phyloP scores from a whole-genome alignment of 2,113 vertebrate species.

The Chaetura pelagica region DNA sequence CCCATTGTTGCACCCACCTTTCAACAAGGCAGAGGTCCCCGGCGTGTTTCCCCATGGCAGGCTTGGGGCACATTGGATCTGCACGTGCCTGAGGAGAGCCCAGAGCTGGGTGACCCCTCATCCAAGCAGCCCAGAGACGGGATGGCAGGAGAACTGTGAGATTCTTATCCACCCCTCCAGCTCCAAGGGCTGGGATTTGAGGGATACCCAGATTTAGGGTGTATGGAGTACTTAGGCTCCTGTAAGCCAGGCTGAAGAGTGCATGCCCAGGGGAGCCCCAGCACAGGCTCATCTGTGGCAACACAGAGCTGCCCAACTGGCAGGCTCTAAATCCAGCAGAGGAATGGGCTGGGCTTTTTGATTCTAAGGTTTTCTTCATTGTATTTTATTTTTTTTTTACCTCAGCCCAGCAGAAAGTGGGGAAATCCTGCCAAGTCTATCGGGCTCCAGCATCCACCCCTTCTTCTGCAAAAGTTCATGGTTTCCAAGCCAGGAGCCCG shows the following conservation, averaged over 20 bases:
- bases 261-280: neutral
- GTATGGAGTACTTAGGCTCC: neutral
- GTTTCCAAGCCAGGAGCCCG: neutral
- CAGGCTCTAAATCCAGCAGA: neutral
- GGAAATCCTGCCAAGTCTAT: neutral
- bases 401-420: neutral
- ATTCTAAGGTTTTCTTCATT: neutral
- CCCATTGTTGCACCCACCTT: neutral
- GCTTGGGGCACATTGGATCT: neutral
- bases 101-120: neutral
- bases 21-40: fast-evolving
- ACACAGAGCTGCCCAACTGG: fast-evolving
- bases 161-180: neutral
- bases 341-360: neutral
- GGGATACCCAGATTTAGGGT: neutral
- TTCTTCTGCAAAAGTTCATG: neutral
- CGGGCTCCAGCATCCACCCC: neutral
- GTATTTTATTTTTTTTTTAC: neutral
- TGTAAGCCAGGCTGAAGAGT: neutral
- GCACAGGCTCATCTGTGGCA: neutral
- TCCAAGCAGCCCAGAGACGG: neutral
- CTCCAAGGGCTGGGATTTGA: neutral
- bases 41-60: fast-evolving
- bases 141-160: neutral
- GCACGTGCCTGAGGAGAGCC: neutral